Base-by-base conservation (phyloP, 2,113 vertebrate species). In the Prinia subflava region DNA sequence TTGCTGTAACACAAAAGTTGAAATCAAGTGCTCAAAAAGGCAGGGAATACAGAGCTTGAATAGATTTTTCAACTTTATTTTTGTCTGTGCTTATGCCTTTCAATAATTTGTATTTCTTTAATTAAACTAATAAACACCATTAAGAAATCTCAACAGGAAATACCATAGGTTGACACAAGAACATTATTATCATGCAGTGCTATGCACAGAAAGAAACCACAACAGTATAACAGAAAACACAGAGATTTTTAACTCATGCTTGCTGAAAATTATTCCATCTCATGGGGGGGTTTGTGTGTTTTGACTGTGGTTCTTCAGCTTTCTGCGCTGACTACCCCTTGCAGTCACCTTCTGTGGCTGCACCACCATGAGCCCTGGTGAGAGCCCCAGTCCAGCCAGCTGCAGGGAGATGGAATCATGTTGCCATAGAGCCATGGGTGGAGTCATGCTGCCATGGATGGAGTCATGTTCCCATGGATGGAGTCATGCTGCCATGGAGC, bases 71-170 rank as follows among this genome's bases (percentile, higher is more conserved):
- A 79, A 57, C 21, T 8, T 79, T 84, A 46, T 39, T 91, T 95
- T 83, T 79, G 20, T 57, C 28, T 79, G 12, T 69, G 46, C 16
- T 83, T 75, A 63, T 1, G 2, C 16, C 33, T 90, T 88, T 55
- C 67, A 83, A 85, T 44, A 87, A 79, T 88, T 76, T 69, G 3
- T 70, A 47, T 67, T 95, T 89, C 53, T 83, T 76, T 56, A 92
- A 90, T 90, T 73, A 94, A 82, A 89, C 76, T 89, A 87, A 94
- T 81, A 91, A 91, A 82, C 33, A 59, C 25, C 46, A 77, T 69
- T 80, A 80, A 65, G 71, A 85, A 76, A 88, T 83, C 84, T 85
- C 81, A 92, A 87, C n/a, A 69, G 37, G 67, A 50, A 56, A 37
- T 87, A 65, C 23, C 65, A 64, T 8, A 53, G 67, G 65, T 42